These are phyloP conservation scores for Thripadectes ignobilis DNA, from an alignment of 2,797 vertebrate species.

Conservation along the genomic window DNA sequence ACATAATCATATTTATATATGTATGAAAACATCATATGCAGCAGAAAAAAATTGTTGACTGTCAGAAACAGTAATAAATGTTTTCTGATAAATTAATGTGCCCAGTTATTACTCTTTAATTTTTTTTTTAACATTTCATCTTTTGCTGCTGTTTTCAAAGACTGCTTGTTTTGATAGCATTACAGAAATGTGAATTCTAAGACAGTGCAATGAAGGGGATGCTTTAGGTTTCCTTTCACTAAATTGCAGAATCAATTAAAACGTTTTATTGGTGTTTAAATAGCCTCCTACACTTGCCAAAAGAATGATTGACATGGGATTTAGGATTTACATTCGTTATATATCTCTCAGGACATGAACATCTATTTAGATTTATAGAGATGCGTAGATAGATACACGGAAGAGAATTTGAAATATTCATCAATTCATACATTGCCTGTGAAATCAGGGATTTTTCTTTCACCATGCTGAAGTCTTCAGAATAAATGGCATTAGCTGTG, in stretches of 20 bases:
- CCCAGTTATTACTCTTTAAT: neutral
- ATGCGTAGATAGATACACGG: neutral
- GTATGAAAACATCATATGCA: neutral
- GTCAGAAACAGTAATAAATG: neutral
- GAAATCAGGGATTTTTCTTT: neutral
- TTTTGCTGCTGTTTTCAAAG: neutral
- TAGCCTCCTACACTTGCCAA: neutral
- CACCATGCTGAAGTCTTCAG: neutral
- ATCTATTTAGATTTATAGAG: neutral
- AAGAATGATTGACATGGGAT: neutral
- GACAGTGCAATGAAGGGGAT: neutral
- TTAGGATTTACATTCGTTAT: neutral
- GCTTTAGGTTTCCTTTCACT: neutral
- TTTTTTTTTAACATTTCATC: neutral
- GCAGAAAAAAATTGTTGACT: neutral
- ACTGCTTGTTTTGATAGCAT: neutral
- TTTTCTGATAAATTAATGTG: neutral
- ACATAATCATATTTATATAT: neutral
- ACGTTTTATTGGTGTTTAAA: conserved; percentile 4
- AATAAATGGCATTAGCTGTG: neutral
- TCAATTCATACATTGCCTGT: neutral
- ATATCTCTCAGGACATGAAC: neutral
- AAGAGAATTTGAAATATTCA: conserved; percentile 4
- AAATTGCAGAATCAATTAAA: neutral
- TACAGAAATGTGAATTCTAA: neutral